These are phyloP conservation scores for Aplysia californica DNA, from an alignment of 1,140 invertebrate species.

Conservation along the genomic window DNA sequence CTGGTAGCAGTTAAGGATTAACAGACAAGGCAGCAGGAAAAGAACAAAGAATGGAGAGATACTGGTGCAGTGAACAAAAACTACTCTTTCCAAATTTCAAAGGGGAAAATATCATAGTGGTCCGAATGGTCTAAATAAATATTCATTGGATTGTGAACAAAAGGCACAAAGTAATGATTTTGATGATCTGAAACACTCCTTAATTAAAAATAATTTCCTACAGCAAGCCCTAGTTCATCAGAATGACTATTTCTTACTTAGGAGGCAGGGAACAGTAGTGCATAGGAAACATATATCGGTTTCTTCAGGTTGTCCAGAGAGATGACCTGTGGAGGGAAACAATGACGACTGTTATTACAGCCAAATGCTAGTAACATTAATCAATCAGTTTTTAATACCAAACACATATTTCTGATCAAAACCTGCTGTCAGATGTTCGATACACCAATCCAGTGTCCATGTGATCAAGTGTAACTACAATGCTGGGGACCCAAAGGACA, in stretches of 20 bases:
- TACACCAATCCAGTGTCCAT: background rate
- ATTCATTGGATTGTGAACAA: too few relatives aligned
- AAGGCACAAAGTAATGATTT: too few relatives aligned
- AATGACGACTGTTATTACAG: background rate
- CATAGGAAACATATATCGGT: conserved; percentile 43
- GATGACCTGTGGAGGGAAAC: conserved; percentile 35
- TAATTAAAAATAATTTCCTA: too few relatives aligned
- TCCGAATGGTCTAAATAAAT: too few relatives aligned
- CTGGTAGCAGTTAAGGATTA: too few relatives aligned
- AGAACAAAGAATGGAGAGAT: too few relatives aligned
- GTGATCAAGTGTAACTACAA: background rate
- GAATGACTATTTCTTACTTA: conserved; percentile 33
- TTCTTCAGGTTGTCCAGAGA: conserved; percentile 33
- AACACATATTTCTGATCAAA: background rate
- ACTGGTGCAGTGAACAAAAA: too few relatives aligned
- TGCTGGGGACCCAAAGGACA: background rate
- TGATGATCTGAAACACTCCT: too few relatives aligned
- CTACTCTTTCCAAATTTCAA: too few relatives aligned
- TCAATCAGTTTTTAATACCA: background rate
- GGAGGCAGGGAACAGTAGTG: conserved; percentile 49
- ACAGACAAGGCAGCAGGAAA: too few relatives aligned
- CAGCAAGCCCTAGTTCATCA: too few relatives aligned
- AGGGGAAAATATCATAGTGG: too few relatives aligned
- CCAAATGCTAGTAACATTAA: background rate
- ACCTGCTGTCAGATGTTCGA: background rate